Conservation (phyloP, 2,113 vertebrate genomes). For the Menura novaehollandiae region DNA sequence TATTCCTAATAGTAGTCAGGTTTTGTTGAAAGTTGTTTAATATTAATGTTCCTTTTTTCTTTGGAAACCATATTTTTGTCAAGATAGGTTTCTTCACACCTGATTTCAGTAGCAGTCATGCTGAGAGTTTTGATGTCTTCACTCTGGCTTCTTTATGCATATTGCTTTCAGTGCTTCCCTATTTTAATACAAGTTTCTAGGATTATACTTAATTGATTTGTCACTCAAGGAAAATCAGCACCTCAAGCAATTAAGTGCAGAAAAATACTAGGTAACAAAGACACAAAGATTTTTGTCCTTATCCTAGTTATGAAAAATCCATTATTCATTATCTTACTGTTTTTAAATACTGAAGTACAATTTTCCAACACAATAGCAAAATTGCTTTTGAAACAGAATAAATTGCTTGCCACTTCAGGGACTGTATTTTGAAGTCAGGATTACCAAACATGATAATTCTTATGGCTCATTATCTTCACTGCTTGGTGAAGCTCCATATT, state of each 20-base stretch:
- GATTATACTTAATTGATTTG: constrained; percentile 77
- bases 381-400: constrained; percentile 77
- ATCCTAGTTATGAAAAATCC: constrained; percentile 75
- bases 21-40: constrained; percentile 21
- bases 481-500: neutral
- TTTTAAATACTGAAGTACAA: constrained; percentile 78
- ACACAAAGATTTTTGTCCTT: constrained; percentile 68
- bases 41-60: constrained; percentile 9
- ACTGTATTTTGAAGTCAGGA: constrained; percentile 63
- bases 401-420: constrained; percentile 72
- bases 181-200: constrained; percentile 70
- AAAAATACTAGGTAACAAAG: constrained; percentile 74
- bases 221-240: constrained; percentile 72
- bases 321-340: constrained; percentile 81
- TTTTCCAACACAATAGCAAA: constrained; percentile 76
- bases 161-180: constrained; percentile 68
- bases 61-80: constrained; percentile 19
- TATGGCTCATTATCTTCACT: constrained; percentile 38
- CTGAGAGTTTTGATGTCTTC: constrained; percentile 64
- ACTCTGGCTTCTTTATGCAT: constrained; percentile 69
- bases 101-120: constrained; percentile 10
- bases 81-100: constrained; percentile 25
- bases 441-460: constrained; percentile 39
- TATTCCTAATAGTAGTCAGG: neutral
- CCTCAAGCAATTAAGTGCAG: constrained; percentile 73